A percentile compares a stretch with the other conserved stretches of the same genome.
phyloP scores from a whole-genome alignment of 1,140 invertebrate species.

The Cydia pomonella region DNA sequence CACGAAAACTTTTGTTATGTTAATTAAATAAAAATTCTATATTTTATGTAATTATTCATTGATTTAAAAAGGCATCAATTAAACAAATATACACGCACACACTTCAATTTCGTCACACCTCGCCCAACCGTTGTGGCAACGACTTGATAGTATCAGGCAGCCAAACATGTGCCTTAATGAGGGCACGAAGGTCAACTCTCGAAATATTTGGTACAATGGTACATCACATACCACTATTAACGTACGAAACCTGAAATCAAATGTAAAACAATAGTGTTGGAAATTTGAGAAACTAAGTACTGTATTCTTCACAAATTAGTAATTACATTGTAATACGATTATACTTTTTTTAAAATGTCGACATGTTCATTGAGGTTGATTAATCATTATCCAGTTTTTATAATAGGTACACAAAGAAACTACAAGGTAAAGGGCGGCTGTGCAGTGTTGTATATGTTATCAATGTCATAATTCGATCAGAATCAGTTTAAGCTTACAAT shows the following conservation, averaged over 20 bases:
- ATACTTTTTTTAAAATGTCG: background rate
- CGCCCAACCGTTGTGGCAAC: background rate
- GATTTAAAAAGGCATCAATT: background rate
- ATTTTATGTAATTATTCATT: too few species aligned
- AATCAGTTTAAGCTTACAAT: background rate
- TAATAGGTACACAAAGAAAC: background rate
- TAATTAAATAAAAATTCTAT: too few species aligned
- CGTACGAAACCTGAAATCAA: background rate
- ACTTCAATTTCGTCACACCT: background rate
- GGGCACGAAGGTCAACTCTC: constrained; percentile 13
- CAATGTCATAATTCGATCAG: background rate
- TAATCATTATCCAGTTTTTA: background rate
- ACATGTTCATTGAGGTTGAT: background rate
- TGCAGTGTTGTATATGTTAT: too few species aligned
- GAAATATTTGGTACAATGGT: background rate
- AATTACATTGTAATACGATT: background rate
- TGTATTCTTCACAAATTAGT: background rate
- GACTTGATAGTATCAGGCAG: background rate
- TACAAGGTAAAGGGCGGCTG: background rate
- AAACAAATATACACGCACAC: background rate
- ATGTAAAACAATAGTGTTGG: constrained; percentile 9
- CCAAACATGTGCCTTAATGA: background rate
- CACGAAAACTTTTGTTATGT: background rate
- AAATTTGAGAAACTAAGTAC: background rate
- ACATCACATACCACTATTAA: background rate